phyloP scores from a whole-genome alignment of 2,113 vertebrate species.

The Climacteris rufus region DNA sequence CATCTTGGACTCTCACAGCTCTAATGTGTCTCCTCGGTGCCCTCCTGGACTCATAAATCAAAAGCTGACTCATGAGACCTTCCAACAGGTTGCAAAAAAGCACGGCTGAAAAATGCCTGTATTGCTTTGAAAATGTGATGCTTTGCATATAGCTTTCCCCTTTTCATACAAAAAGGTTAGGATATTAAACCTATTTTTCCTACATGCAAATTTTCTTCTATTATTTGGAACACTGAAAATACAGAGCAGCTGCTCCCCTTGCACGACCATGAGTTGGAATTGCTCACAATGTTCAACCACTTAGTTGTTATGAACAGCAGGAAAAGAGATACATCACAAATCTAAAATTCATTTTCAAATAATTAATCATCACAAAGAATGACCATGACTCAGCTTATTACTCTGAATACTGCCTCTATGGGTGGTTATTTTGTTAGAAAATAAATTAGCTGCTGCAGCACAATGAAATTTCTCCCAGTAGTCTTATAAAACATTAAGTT shows the following conservation, averaged over 20 bases:
- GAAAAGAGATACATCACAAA: conserved; percentile 31
- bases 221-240: conserved; percentile 34
- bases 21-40: neutral
- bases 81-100: neutral
- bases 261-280: conserved; percentile 16
- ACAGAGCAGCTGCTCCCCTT: conserved; percentile 46
- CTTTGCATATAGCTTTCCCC: neutral
- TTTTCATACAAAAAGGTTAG: neutral
- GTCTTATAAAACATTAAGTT: neutral
- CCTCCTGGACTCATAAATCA: neutral
- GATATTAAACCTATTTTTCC: conserved; percentile 18
- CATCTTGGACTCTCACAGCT: neutral
- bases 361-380: conserved; percentile 59
- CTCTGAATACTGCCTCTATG: neutral
- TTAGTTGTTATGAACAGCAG: conserved; percentile 39
- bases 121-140: neutral
- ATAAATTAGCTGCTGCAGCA: neutral
- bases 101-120: neutral
- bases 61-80: neutral
- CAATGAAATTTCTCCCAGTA: neutral
- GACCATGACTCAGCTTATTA: conserved; percentile 53
- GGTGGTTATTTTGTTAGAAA: conserved; percentile 15
- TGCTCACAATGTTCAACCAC: conserved; percentile 40
- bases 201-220: conserved; percentile 15
- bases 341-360: conserved; percentile 50